Conservation (phyloP, 2,888 invertebrate genomes). For the Pristionchus mayeri region DNA sequence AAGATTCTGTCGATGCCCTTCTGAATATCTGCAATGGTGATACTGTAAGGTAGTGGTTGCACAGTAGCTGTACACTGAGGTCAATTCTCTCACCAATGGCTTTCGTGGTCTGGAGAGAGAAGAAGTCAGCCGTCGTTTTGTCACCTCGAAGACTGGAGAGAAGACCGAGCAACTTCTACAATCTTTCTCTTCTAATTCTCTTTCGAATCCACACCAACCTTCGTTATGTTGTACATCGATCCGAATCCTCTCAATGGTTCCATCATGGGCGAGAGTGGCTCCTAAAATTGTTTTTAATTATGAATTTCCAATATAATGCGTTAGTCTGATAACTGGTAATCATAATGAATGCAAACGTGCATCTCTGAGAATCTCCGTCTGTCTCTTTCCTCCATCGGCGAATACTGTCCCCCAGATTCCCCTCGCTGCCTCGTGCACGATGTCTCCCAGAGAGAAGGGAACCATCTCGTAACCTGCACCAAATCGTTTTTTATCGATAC, state of each 20-base stretch:
- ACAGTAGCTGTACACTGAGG: no score
- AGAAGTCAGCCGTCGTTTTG: neutral
- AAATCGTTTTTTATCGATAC: no score
- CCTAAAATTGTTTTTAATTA: neutral
- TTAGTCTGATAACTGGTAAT: no score
- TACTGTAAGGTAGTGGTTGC: no score
- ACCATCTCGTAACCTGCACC: conserved; percentile 8
- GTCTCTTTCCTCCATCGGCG: conserved; percentile 2
- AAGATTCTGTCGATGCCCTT: neutral
- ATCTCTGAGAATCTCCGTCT: neutral
- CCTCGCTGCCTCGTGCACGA: neutral
- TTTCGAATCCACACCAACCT: neutral
- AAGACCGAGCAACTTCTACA: neutral
- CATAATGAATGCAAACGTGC: neutral
- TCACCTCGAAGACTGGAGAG: neutral
- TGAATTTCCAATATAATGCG: no score
- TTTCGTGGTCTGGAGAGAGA: neutral
- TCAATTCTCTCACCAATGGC: neutral
- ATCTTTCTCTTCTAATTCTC: neutral
- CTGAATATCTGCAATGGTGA: neutral
- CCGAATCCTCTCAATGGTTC: neutral
- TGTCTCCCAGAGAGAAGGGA: conserved; percentile 13
- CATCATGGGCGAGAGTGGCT: neutral
- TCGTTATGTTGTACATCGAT: neutral
- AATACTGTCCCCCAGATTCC: neutral